These are phyloP conservation scores for Poecile atricapillus DNA, from an alignment of 2,113 vertebrate species.

Conservation along the genomic window DNA sequence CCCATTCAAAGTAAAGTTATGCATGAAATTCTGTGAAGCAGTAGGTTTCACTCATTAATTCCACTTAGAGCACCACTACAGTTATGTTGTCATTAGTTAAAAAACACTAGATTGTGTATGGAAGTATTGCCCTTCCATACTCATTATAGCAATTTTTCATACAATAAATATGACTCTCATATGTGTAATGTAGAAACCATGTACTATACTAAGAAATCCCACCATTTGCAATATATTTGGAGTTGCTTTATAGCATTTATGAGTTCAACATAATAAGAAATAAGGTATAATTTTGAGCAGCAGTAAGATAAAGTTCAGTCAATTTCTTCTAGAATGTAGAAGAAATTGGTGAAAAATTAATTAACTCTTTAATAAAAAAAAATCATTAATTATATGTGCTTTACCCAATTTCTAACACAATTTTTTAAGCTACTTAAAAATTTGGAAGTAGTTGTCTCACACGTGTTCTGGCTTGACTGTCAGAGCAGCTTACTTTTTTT, in stretches of 20 bases:
- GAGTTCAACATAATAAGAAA: not conserved
- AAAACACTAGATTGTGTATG: not conserved
- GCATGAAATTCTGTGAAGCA: slow-evolving; percentile 57
- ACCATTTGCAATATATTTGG: not conserved
- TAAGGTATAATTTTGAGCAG: not conserved
- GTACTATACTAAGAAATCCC: not conserved
- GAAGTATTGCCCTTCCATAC: not conserved
- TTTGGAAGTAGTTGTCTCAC: not conserved
- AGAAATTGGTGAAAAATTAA: not conserved
- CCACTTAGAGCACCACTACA: slow-evolving; percentile 16
- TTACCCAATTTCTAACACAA: not conserved
- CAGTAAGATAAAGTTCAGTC: not conserved
- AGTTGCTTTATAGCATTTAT: not conserved
- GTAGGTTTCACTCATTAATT: slow-evolving; percentile 58
- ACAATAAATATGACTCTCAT: not conserved
- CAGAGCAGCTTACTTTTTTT: not conserved
- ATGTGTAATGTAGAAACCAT: not conserved
- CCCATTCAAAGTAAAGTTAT: slow-evolving; percentile 40
- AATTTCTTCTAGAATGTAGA: not conserved
- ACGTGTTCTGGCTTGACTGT: not conserved
- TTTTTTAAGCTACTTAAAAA: not conserved
- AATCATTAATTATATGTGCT: not conserved
- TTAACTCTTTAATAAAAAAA: not conserved
- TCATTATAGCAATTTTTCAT: not conserved
- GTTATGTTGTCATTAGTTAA: slow-evolving; percentile 16